These are phyloP conservation scores for Ovis canadensis DNA, from an alignment of 2,113 vertebrate genomes.

Conservation along the genomic window DNA sequence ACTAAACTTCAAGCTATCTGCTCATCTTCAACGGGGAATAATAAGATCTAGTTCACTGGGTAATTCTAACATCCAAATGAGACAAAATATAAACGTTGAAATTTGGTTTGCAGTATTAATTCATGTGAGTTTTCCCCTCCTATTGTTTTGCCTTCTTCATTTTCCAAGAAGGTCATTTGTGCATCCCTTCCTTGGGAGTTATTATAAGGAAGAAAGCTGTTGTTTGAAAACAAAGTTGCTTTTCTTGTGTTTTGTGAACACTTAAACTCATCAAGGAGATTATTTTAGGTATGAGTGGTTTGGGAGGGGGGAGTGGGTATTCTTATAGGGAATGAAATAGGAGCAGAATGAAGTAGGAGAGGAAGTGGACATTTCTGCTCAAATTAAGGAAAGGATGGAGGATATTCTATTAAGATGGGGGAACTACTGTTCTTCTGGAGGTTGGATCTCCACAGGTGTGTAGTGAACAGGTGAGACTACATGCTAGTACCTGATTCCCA, in stretches of 20 bases:
- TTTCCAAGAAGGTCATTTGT: not conserved
- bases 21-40: not conserved
- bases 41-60: not conserved
- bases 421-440: not conserved
- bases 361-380: not conserved
- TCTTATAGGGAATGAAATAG: not conserved
- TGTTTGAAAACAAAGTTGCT: not conserved
- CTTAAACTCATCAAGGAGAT: not conserved
- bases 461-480: not conserved
- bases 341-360: not conserved
- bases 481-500: not conserved
- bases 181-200: not conserved
- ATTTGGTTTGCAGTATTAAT: not conserved
- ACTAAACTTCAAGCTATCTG: not conserved
- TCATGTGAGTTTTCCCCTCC: not conserved
- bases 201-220: not conserved
- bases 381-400: not conserved
- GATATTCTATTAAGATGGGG: not conserved
- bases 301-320: not conserved
- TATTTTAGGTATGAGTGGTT: not conserved
- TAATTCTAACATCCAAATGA: not conserved
- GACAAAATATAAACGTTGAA: not conserved
- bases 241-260: conserved; percentile 1
- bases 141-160: not conserved
- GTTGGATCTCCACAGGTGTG: not conserved